Percentiles rank a stretch among this genome's conserved stretches.
Evolutionary conservation across 2,113 vertebrate species (phyloP).

Genomic region (Spermophilus dauricus): DNA sequence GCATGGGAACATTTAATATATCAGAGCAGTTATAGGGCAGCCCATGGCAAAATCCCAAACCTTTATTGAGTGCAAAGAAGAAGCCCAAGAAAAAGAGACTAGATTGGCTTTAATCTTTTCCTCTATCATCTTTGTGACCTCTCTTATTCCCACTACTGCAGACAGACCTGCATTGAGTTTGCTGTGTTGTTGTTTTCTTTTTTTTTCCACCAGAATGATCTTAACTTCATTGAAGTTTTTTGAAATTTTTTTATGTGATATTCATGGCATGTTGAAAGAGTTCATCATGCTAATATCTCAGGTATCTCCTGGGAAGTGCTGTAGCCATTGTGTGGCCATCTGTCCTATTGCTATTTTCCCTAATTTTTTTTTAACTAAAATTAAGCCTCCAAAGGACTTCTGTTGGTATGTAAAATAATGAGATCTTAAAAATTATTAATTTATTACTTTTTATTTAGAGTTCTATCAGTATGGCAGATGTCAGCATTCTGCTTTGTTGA

Average conservation of each 20-base stretch:
- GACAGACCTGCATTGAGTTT: conserved; percentile 33
- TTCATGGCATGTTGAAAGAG: not conserved
- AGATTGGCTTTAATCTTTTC: conserved; percentile 70
- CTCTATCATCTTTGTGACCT: conserved; percentile 45
- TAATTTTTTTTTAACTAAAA: not conserved
- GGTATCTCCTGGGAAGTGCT: not conserved
- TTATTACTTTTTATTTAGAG: conserved; percentile 44
- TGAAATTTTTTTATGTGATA: not conserved
- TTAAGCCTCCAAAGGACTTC: not conserved
- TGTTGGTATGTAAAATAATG: not conserved
- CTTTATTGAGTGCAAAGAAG: conserved; percentile 23
- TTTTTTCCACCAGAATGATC: not conserved
- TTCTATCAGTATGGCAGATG: not conserved
- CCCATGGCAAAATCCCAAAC: conserved; percentile 30
- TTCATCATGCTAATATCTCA: not conserved
- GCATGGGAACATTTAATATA: conserved; percentile 5
- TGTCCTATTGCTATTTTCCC: not conserved
- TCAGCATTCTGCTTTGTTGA: not conserved
- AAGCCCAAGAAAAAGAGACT: conserved; percentile 34
- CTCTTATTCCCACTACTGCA: not conserved
- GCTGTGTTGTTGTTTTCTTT: not conserved
- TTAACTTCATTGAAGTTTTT: conserved; percentile 12
- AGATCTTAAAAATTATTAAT: not conserved
- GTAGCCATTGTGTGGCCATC: not conserved
- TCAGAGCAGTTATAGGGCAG: not conserved